phyloP scores from a whole-genome alignment of 2,797 vertebrate genomes.

The Eupleurogrammus muticus region DNA sequence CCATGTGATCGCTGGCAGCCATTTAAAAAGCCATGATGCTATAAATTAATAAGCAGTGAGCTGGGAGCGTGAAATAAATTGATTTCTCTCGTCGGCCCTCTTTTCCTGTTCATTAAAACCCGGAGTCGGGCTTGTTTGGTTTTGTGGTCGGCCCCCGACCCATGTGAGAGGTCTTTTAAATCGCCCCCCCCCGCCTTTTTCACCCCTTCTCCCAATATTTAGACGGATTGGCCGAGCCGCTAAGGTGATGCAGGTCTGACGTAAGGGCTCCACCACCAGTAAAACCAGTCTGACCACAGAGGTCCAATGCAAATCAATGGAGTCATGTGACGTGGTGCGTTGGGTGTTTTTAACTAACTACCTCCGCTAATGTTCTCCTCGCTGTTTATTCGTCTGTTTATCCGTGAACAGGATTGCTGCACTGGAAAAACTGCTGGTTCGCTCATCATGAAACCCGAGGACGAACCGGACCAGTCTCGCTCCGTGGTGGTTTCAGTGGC shows the following conservation, averaged over 20 bases:
- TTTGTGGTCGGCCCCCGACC: slow-evolving; percentile 3
- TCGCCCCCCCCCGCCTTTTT: slow-evolving; percentile 33
- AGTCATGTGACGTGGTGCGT: slow-evolving; percentile 46
- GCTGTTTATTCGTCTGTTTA: no score
- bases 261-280: slow-evolving; percentile 42
- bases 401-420: no score
- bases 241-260: slow-evolving; percentile 38
- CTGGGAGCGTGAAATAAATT: slow-evolving; percentile 45
- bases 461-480: no score
- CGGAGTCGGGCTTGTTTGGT: slow-evolving; percentile 54
- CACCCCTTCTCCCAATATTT: slow-evolving; percentile 55
- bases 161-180: slow-evolving; percentile 47
- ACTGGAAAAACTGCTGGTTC: no score
- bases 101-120: slow-evolving; percentile 63
- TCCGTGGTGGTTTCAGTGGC: no score
- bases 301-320: slow-evolving; percentile 38
- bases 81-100: slow-evolving; percentile 55
- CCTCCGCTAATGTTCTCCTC: no score
- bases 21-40: slow-evolving; percentile 24
- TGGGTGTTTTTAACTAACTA: slow-evolving; percentile 48
- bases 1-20: slow-evolving; percentile 13
- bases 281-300: slow-evolving; percentile 41
- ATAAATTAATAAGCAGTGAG: slow-evolving; percentile 8
- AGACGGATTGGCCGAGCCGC: slow-evolving; percentile 39
- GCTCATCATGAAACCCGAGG: no score